These are phyloP conservation scores for Drosophila atroscutellata DNA, from an alignment of 2,888 invertebrate species.

Conservation along the genomic window DNA sequence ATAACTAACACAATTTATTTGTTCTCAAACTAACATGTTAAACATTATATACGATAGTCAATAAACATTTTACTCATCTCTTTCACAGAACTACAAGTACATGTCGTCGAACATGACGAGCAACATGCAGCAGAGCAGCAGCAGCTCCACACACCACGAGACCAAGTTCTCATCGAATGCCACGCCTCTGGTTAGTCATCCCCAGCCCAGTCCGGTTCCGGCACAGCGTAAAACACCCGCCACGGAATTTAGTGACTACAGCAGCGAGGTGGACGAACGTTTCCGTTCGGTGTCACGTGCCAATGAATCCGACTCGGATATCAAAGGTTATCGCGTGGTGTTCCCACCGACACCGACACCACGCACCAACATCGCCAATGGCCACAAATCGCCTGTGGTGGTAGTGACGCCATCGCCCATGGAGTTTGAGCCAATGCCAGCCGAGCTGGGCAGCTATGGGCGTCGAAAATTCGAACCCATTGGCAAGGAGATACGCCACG, in stretches of 20 bases:
- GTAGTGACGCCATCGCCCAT: conserved; percentile 86
- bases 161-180: conserved; percentile 72
- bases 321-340: conserved; percentile 87
- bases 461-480: conserved; percentile 88
- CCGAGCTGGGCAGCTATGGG: conserved; percentile 82
- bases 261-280: conserved; percentile 89
- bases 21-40: conserved; percentile 2
- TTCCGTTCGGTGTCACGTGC: conserved; percentile 88
- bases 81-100: conserved; percentile 85
- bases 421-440: conserved; percentile 86
- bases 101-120: conserved; percentile 85
- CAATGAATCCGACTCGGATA: conserved; percentile 86
- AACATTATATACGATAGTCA: not conserved
- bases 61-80: not conserved
- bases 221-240: conserved; percentile 86
- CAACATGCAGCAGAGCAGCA: conserved; percentile 84
- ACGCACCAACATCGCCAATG: conserved; percentile 85
- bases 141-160: conserved; percentile 68
- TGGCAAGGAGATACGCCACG: conserved; percentile 84
- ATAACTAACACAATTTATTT: conserved; percentile 33
- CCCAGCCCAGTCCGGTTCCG: conserved; percentile 86
- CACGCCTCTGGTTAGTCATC: conserved; percentile 76
- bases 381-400: conserved; percentile 86
- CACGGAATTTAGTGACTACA: conserved; percentile 88
- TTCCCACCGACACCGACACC: conserved; percentile 86